Conservation (phyloP, 2,888 invertebrate species). For the Autographa pulchrina region DNA sequence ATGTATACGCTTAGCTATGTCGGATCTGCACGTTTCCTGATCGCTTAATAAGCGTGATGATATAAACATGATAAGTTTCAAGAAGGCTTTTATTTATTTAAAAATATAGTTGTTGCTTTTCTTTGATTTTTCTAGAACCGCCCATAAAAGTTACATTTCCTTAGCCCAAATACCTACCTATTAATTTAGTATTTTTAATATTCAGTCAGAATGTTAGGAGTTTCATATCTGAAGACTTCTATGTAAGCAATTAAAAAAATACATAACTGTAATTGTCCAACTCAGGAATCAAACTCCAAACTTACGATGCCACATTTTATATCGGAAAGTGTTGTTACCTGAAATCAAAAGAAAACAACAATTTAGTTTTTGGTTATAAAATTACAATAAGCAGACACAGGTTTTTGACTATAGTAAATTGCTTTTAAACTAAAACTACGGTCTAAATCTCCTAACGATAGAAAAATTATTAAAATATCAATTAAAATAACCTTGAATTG, state of each 20-base stretch:
- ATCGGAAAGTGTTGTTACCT: conserved; percentile 25
- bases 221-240: too few species aligned
- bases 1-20: conserved; percentile 59
- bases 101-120: too few species aligned
- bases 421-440: background rate
- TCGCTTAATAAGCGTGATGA: conserved; percentile 35
- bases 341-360: conserved; percentile 19
- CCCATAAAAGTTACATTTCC: too few species aligned
- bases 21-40: background rate
- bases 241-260: too few species aligned
- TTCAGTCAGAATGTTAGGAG: too few species aligned
- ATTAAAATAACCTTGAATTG: conserved; percentile 22
- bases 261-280: too few species aligned
- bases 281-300: background rate
- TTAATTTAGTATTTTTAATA: too few species aligned
- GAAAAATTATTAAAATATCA: conserved; percentile 16
- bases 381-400: background rate
- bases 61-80: conserved; percentile 39
- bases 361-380: conserved; percentile 9
- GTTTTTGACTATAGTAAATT: too few species aligned
- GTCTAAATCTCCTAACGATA: background rate
- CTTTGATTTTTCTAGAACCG: too few species aligned
- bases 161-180: too few species aligned
- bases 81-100: too few species aligned
- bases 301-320: background rate